These are phyloP conservation scores for Ardeotis arabs DNA, from an alignment of 2,113 vertebrate species.

Conservation along the genomic window DNA sequence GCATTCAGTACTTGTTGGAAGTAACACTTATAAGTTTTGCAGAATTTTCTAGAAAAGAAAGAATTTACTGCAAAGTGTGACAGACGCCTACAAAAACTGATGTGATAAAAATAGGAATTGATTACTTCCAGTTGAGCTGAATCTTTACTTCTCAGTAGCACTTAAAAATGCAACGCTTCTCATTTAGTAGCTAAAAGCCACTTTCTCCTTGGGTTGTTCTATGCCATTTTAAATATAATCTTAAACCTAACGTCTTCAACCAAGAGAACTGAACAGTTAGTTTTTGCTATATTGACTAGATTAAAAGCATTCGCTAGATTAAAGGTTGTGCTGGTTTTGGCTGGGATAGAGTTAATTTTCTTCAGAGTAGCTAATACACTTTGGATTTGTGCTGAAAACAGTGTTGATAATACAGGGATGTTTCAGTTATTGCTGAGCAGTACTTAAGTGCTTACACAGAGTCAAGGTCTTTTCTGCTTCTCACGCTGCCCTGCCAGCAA, in stretches of 20 bases:
- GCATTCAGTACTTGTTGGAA: background rate
- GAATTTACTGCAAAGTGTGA: background rate
- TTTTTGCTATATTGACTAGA: background rate
- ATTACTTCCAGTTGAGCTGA: background rate
- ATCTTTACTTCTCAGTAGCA: background rate
- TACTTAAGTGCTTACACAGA: too few relatives aligned
- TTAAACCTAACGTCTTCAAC: background rate
- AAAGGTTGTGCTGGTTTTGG: too few relatives aligned
- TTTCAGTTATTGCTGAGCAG: too few relatives aligned
- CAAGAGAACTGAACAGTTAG: background rate
- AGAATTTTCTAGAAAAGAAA: background rate
- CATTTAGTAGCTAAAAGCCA: background rate
- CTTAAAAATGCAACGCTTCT: background rate
- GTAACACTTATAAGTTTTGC: background rate
- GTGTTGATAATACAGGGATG: too few relatives aligned
- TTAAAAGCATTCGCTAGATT: background rate
- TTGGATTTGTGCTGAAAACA: too few relatives aligned
- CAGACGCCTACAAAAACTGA: background rate
- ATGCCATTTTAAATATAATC: background rate
- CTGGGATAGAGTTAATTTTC: too few relatives aligned
- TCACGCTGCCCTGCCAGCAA: too few relatives aligned
- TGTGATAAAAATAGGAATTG: background rate
- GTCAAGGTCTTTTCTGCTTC: too few relatives aligned
- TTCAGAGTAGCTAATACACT: too few relatives aligned
- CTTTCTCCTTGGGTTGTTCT: background rate